Base-by-base conservation (phyloP, 2,888 invertebrate genomes). In the Lasioglossum vierecki region DNA sequence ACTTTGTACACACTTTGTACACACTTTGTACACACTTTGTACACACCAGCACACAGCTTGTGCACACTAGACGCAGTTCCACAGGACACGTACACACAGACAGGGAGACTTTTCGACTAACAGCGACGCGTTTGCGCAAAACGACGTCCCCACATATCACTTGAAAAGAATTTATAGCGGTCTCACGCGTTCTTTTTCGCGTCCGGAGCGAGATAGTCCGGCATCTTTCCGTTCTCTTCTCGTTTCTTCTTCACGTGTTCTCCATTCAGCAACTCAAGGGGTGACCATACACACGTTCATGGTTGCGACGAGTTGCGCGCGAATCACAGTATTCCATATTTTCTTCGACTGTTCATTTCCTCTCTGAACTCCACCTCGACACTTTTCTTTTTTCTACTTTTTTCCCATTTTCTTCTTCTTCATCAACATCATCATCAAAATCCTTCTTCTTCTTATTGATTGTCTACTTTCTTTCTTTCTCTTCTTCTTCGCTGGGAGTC, bases 111-210 rank as follows among this genome's bases (percentile, higher is more conserved):
- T 88, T 84, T 88, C 73, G 90, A 90, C 90, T 90, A 90, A 90
- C 87, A 76, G 83, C 76, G 87, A 87, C 85, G 82, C 86, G 85
- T 85, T 83, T 82, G 68, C 57, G 44, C 44, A 70, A 85, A 74
- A 80, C 87, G 82, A 76, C 77, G 88, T 86, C 85, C 76, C 78
- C 78, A 90, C 90, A 90, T 90, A 90, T 90, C 90, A 90, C 87
- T 86, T 71, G 79, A 82, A 82, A 86, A 71, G 70, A 70, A 53
- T 89, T 90, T 84, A 80, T 70, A 83, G 57, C 73, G 81, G 44
- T 84, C 79, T 82, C 68, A 81, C 72, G 81, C 84, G 88, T 74
- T 77, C 84, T 46, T 76, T 39, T 11, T 26, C 79, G 57, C 30
- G 15, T 76, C 3, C 18, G 41, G n/a, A n/a, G 15, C 63, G 35